Percentiles rank a stretch among this genome's conserved stretches.
These are phyloP conservation scores for Mesopsocus fuscifrons DNA, from an alignment of 2,888 invertebrate genomes.

Conservation along the genomic window DNA sequence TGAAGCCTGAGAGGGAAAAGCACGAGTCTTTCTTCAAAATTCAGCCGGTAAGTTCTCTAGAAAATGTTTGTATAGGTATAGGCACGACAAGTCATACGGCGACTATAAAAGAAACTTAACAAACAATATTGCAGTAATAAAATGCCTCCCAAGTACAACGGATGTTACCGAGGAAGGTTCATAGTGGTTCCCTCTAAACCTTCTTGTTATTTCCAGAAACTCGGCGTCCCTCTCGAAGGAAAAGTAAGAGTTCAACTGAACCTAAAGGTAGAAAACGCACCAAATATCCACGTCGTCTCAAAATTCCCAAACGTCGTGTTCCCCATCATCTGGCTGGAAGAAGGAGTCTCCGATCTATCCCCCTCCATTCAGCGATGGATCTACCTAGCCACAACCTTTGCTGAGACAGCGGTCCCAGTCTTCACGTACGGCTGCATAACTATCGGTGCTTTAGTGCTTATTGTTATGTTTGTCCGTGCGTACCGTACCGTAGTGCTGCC, in stretches of 20 bases:
- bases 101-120: neutral
- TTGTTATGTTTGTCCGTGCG: slow-evolving; percentile 46
- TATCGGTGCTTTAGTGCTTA: slow-evolving; percentile 42
- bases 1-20: slow-evolving; percentile 42
- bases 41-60: slow-evolving; percentile 45
- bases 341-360: slow-evolving; percentile 62
- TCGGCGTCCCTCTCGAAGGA: slow-evolving; percentile 67
- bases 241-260: slow-evolving; percentile 66
- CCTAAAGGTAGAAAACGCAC: slow-evolving; percentile 54
- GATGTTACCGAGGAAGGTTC: no score
- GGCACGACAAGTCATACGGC: no score
- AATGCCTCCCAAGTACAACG: neutral
- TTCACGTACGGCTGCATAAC: slow-evolving; percentile 53
- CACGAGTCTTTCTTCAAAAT: slow-evolving; percentile 69
- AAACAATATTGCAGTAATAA: neutral
- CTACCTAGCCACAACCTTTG: slow-evolving; percentile 58
- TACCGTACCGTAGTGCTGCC: slow-evolving; percentile 54
- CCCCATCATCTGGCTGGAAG: slow-evolving; percentile 79
- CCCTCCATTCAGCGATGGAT: slow-evolving; percentile 66
- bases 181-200: no score
- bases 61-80: no score
- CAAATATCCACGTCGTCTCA: slow-evolving; percentile 47
- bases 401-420: slow-evolving; percentile 47
- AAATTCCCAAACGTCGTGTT: slow-evolving; percentile 64
- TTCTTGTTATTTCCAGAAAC: slow-evolving; percentile 49